Conservation (phyloP, 2,113 vertebrate species). For the Oreochromis spilurus region DNA sequence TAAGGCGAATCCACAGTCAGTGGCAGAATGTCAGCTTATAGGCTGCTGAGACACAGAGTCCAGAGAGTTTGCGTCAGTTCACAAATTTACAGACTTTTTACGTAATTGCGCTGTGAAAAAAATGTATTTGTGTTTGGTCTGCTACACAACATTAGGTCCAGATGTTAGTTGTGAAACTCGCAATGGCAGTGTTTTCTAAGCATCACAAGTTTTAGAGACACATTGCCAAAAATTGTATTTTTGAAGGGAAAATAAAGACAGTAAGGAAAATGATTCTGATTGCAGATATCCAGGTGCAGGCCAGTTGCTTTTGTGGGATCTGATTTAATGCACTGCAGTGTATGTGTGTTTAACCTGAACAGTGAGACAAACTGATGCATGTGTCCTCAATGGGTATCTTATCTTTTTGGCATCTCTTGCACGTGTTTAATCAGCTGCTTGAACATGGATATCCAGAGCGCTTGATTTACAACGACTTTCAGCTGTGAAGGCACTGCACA, state of each 20-base stretch:
- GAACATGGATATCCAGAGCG: background rate
- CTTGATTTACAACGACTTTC: background rate
- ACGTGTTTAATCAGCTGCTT: background rate
- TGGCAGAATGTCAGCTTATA: background rate
- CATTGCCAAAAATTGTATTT: accelerated
- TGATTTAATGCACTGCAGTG: background rate
- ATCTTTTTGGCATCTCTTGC: background rate
- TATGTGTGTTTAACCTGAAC: background rate
- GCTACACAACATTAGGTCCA: background rate
- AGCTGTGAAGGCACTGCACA: background rate
- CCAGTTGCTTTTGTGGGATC: background rate
- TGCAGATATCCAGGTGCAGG: background rate
- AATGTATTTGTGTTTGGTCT: background rate
- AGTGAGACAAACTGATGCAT: background rate
- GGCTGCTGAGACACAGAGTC: background rate
- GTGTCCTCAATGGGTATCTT: background rate
- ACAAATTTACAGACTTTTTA: background rate
- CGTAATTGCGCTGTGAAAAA: background rate
- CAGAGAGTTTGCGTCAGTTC: background rate
- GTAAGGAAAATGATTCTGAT: background rate
- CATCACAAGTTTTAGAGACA: background rate
- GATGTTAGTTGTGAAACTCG: background rate
- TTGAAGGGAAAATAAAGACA: background rate
- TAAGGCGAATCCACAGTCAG: background rate
- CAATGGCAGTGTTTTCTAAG: background rate